Evolutionary conservation across 2,888 invertebrate genomes (phyloP).

Genomic region (Nomada fucata): DNA sequence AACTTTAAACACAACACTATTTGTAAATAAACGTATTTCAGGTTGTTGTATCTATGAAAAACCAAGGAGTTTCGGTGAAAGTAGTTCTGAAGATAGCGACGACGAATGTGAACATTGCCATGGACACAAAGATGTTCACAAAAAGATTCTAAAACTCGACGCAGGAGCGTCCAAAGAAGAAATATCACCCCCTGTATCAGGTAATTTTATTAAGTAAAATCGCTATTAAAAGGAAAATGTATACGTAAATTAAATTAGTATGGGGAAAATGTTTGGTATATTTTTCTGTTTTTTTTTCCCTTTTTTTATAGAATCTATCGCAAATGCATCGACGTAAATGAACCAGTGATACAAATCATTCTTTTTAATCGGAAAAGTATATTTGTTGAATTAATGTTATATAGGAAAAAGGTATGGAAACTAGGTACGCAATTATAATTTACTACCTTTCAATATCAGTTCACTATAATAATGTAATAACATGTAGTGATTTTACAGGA

Average conservation of each 20-base stretch:
- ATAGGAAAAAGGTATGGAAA: slow-evolving; percentile 25
- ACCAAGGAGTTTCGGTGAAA: slow-evolving; percentile 94
- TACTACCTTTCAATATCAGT: slow-evolving; percentile 7
- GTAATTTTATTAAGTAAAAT: slow-evolving; percentile 63
- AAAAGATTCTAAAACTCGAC: slow-evolving; percentile 73
- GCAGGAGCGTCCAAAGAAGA: slow-evolving; percentile 74
- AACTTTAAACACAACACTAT: slow-evolving; percentile 9
- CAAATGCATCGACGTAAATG: slow-evolving; percentile 70
- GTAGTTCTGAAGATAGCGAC: slow-evolving; percentile 92
- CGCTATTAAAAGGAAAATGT: slow-evolving; percentile 4
- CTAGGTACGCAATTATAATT: slow-evolving; percentile 53
- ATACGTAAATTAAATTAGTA: slow-evolving; percentile 21
- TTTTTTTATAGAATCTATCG: slow-evolving; percentile 75
- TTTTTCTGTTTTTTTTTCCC: neutral
- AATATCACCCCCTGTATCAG: slow-evolving; percentile 69
- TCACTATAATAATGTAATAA: slow-evolving; percentile 3
- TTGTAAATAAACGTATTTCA: slow-evolving; percentile 79
- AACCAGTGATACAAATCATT: slow-evolving; percentile 34
- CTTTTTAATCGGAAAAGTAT: slow-evolving; percentile 37
- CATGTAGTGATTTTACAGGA: slow-evolving; percentile 46
- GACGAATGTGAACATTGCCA: slow-evolving; percentile 95
- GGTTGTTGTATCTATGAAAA: slow-evolving; percentile 98
- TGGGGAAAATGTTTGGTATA: slow-evolving; percentile 18
- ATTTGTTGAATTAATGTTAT: slow-evolving; percentile 43
- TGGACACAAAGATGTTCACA: slow-evolving; percentile 87